A percentile compares a stretch with the other conserved stretches of the same genome.
These are phyloP conservation scores for Myripristis murdjan DNA, from an alignment of 2,797 vertebrate genomes.

Conservation along the genomic window DNA sequence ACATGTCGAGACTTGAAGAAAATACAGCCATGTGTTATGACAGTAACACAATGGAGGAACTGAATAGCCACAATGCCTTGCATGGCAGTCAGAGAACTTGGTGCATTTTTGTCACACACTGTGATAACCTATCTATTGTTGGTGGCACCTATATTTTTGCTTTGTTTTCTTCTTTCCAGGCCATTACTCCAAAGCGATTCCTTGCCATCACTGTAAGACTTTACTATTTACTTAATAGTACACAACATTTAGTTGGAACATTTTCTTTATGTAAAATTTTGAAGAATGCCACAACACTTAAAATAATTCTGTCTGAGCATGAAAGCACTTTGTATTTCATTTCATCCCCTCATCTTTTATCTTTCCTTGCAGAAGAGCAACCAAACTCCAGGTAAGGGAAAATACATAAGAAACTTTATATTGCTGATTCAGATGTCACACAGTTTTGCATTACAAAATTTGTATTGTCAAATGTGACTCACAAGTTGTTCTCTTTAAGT, in stretches of 20 bases:
- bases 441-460: background rate
- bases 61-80: no score
- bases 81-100: no score
- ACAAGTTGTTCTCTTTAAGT: background rate
- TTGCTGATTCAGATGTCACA: background rate
- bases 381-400: slow-evolving; percentile 91
- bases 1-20: no score
- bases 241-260: no score
- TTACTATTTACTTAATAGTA: background rate
- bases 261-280: background rate
- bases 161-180: slow-evolving; percentile 77
- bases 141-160: background rate
- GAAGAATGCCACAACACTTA: background rate
- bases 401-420: background rate
- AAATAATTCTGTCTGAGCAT: background rate
- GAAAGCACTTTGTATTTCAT: background rate
- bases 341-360: slow-evolving; percentile 13
- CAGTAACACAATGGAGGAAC: no score
- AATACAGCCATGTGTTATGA: no score
- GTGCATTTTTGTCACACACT: no score
- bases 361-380: slow-evolving; percentile 88
- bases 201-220: slow-evolving; percentile 93
- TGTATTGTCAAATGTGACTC: no score
- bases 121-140: no score
- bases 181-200: slow-evolving; percentile 96